Evolutionary conservation across 2,113 vertebrate species (phyloP), one percentile per base, ranked within the genome.

Genomic region (Carassius carassius): DNA sequence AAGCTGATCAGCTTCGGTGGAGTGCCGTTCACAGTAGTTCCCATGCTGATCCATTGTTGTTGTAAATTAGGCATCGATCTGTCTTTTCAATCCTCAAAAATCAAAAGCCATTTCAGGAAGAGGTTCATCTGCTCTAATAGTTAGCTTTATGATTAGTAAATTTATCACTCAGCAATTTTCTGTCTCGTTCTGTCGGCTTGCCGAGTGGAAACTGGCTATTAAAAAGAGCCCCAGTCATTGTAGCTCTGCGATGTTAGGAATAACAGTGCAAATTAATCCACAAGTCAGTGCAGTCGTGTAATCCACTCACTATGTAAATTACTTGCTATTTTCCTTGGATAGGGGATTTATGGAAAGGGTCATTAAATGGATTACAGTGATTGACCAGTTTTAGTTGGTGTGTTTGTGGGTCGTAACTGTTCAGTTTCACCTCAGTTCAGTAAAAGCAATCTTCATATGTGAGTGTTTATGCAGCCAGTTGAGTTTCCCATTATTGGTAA

Each of bases 241-340:
- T 90, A 88, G 89, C 91, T 91, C 90, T 85, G 91, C 90, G 89
- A 93, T 92, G 92, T 93, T 91, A 92, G 93, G 90, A 95, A 94
- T 91, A 94, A 94, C 92, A 91, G 92, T 89, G 91, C 89, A 90
- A 92, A 94, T 93, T 94, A 93, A 94, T 94, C 92, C 91, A 89
- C 89, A 87, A 93, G 92, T 92, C 91, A 91, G 88, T 90, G 91
- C 92, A 91, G 91, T 93, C 89, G 88, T 92, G 92, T 94, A 94
- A 94, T 94, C 92, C 93, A 94, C 93, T 93, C 91, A 89, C 89
- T 92, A 91, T 94, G 93, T 91, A 94, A 94, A 94, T 93, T 93
- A 91, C 90, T 90, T 92, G 89, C 92, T 93, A 90, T 94, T 92
- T 93, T 90, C 69, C 88, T 86, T 83, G 86, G 90, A 91, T 91